Percentiles rank a stretch among this genome's conserved stretches.
These are phyloP conservation scores for human (Homo sapiens) DNA, from an alignment of 2,113 vertebrate species.

Conservation along the genomic window DNA sequence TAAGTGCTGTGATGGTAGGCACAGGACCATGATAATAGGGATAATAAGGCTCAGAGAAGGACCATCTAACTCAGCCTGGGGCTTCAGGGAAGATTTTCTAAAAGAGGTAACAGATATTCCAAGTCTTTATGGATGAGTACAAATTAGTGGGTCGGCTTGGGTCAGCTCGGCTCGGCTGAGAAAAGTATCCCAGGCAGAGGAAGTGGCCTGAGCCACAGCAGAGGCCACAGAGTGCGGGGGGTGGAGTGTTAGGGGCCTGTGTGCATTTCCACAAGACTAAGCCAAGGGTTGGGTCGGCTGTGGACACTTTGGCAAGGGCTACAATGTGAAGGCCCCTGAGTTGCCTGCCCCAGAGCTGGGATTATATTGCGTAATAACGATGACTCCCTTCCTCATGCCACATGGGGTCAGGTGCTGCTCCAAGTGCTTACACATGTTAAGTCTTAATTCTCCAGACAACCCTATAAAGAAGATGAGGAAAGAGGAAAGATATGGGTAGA, in stretches of 20 bases:
- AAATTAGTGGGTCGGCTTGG: not conserved
- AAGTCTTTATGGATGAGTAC: not conserved
- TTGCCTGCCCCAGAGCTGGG: not conserved
- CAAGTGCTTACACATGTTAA: fast-evolving
- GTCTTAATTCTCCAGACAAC: not conserved
- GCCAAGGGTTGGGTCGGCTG: not conserved
- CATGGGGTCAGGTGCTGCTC: not conserved
- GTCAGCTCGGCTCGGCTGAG: not conserved
- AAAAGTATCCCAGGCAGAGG: not conserved
- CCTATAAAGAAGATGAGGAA: not conserved
- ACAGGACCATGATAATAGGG: too few relatives aligned
- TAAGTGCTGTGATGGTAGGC: not conserved
- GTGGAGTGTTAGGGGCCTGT: not conserved
- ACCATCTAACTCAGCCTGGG: not conserved
- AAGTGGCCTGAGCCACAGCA: not conserved
- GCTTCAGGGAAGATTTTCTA: not conserved
- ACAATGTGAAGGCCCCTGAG: not conserved
- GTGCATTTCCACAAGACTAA: not conserved
- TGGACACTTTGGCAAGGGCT: not conserved
- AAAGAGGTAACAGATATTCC: not conserved
- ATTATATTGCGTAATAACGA: fast-evolving
- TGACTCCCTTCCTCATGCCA: not conserved
- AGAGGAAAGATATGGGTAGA: not conserved
- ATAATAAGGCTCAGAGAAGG: not conserved
- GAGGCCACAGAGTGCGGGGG: not conserved